Conservation (phyloP, 2,113 vertebrate genomes). For the Onychostoma macrolepis region DNA sequence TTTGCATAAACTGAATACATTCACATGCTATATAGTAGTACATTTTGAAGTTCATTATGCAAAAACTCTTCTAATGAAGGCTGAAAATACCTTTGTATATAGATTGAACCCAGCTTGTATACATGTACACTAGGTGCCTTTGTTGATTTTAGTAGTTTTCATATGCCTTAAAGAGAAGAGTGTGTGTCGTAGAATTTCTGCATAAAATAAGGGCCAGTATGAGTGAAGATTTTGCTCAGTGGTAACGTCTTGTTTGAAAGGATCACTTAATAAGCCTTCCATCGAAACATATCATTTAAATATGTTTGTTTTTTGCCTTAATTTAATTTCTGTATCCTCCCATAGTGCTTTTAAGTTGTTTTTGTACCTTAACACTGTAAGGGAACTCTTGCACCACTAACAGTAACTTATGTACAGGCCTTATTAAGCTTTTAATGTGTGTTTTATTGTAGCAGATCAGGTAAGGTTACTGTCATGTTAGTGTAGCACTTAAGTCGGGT, state of each 20-base stretch:
- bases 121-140: slow-evolving; percentile 46
- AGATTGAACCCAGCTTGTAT: slow-evolving; percentile 19
- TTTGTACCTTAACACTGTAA: slow-evolving; percentile 36
- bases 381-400: slow-evolving; percentile 30
- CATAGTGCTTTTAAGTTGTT: background rate
- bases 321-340: background rate
- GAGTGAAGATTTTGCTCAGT: background rate
- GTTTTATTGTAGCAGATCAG: slow-evolving; percentile 35
- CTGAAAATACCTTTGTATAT: slow-evolving; percentile 5
- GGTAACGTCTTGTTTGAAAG: slow-evolving; percentile 4
- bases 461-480: slow-evolving; percentile 27
- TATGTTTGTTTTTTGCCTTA: slow-evolving; percentile 12
- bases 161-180: slow-evolving; percentile 33
- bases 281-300: slow-evolving; percentile 14
- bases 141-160: slow-evolving; percentile 36
- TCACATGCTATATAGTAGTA: background rate
- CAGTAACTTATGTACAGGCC: slow-evolving; percentile 11
- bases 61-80: slow-evolving; percentile 19
- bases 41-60: slow-evolving; percentile 11
- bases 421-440: slow-evolving; percentile 31
- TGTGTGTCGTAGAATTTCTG: background rate
- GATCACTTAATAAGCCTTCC: slow-evolving; percentile 30
- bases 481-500: slow-evolving; percentile 20
- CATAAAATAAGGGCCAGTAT: slow-evolving; percentile 39
- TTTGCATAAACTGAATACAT: slow-evolving; percentile 19